These are phyloP conservation scores for Lordiphosa stackelbergi DNA, from an alignment of 1,140 invertebrate genomes.

Conservation along the genomic window DNA sequence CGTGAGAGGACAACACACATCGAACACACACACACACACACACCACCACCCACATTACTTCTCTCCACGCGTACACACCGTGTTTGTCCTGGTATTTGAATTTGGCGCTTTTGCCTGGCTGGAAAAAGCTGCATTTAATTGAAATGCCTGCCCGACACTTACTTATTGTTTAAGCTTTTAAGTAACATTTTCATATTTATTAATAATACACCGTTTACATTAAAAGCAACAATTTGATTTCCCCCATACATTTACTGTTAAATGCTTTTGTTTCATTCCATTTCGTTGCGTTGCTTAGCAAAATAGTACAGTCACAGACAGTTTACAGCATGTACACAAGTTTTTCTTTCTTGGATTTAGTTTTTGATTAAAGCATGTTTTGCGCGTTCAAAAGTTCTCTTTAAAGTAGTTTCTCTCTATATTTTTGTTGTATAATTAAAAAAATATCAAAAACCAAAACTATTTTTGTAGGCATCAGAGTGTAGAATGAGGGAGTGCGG, in stretches of 20 bases:
- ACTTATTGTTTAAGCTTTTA: conserved; percentile 47
- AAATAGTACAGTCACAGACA: conserved; percentile 47
- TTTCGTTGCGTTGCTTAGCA: conserved; percentile 43
- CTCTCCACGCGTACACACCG: conserved; percentile 8
- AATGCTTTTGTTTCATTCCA: conserved; percentile 49
- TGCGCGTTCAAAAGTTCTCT: conserved; percentile 16
- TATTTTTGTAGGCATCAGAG: conserved; percentile 77
- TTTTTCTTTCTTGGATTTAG: too few species aligned
- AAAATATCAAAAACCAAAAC: conserved; percentile 36
- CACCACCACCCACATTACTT: conserved; percentile 40
- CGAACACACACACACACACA: conserved; percentile 25
- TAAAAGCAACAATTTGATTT: conserved; percentile 63
- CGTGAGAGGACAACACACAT: conserved; percentile 40
- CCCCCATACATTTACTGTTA: conserved; percentile 1
- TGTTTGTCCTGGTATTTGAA: conserved; percentile 47
- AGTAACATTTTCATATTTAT: conserved; percentile 48
- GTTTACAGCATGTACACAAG: conserved; percentile 14
- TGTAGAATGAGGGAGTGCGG: conserved; percentile 77
- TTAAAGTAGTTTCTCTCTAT: conserved; percentile 6
- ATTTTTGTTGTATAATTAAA: conserved; percentile 4
- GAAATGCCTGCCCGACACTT: conserved; percentile 46
- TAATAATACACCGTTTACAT: conserved; percentile 39
- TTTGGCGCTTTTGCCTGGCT: conserved; percentile 59
- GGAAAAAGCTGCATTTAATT: conserved; percentile 66
- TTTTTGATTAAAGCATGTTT: background rate